Base-by-base conservation (phyloP, 2,888 invertebrate species). In the Trichopoda pennipes region DNA sequence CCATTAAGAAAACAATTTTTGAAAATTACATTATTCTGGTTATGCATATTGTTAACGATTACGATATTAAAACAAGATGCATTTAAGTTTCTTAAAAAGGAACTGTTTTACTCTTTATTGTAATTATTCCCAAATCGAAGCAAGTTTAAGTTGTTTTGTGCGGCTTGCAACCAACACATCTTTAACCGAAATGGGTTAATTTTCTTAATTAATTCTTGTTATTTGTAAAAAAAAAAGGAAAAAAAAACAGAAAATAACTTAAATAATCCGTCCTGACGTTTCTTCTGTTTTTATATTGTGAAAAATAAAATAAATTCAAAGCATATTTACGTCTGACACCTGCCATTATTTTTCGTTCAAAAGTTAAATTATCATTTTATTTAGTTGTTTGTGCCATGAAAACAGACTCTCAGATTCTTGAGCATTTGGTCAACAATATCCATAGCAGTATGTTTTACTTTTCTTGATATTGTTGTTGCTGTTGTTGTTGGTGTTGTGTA, bases 291-390 rank as follows among this genome's bases (percentile, higher is more conserved):
- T 58, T 56, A 32, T 72, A 4, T 66, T 55, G 66, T 61, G 28
- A 44, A n/a, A 56, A 79, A 76, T 53, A 38, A 80, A 83, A 86
- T 85, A 85, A 86, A 86, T 86, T 84, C 78, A 83, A 80, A 72
- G 78, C 81, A 83, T 84, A 79, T 81, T 84, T 83, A 77, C 68
- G 79, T 72, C 85, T 85, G 86, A 85, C 86, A 85, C 85, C 86
- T 86, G 86, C 84, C 83, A 85, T 84, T 85, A 64, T 82, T 75
- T 28, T 63, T 73, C 53, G 66, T 60, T 66, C 44, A 58, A 68
- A 79, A 68, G 66, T 72, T 79, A 77, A 58, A 75, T 72, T 58
- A 80, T 82, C 53, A 72, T 66, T 51, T 83, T 83, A 83, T 79
- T 83, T 83, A 79, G 76, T 72, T 83, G 79, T 72, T 76, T 51